Conservation (phyloP, 2,113 vertebrate species). For the Etia nguti region DNA sequence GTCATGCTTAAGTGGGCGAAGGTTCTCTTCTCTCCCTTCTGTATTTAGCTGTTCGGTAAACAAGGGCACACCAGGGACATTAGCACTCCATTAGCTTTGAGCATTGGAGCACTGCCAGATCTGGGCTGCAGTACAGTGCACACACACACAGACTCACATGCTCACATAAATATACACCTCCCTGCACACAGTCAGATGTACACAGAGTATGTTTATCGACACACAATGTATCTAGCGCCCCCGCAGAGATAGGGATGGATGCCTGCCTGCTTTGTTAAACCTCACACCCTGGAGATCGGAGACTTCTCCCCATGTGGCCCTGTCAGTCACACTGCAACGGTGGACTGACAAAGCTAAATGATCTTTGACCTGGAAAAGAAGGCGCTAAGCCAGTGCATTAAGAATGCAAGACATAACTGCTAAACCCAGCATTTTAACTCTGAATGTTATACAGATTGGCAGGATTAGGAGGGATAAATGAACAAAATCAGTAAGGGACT, state of each 20-base stretch:
- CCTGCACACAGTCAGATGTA: neutral
- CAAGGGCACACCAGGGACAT: slow-evolving; percentile 42
- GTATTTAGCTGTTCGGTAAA: slow-evolving; percentile 46
- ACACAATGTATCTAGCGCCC: neutral
- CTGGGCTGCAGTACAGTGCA: neutral
- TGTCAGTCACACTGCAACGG: slow-evolving; percentile 8
- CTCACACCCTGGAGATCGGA: neutral
- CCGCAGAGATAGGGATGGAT: neutral
- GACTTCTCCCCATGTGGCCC: neutral
- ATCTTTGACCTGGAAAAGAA: slow-evolving; percentile 1
- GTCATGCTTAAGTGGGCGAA: slow-evolving; percentile 16
- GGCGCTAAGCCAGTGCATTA: neutral
- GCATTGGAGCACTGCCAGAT: slow-evolving; percentile 23
- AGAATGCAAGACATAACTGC: neutral
- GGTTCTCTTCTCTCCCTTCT: slow-evolving; percentile 19
- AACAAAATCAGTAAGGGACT: neutral
- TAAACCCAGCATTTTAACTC: neutral
- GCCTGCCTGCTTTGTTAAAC: neutral
- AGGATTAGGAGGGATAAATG: neutral
- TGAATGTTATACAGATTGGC: neutral
- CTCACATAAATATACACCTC: neutral
- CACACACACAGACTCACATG: neutral
- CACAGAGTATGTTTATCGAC: neutral
- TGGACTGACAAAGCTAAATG: neutral
- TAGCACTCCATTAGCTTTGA: slow-evolving; percentile 34